phyloP scores from a whole-genome alignment of 1,140 invertebrate genomes.

The Adoxophyes honmai region DNA sequence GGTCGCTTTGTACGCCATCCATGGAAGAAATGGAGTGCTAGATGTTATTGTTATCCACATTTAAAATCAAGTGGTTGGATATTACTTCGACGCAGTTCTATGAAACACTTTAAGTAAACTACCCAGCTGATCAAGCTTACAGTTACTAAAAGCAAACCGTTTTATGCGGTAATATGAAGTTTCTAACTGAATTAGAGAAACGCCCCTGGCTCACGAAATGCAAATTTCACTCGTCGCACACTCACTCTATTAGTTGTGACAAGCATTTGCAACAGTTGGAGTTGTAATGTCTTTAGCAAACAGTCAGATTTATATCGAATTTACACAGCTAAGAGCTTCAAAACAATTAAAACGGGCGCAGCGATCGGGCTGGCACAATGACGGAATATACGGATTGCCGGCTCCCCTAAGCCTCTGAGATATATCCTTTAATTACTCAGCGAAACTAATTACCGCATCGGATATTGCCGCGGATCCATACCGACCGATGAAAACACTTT shows the following conservation, averaged over 20 bases:
- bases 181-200: neutral
- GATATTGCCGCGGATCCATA: conserved; percentile 12
- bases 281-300: too few relatives aligned
- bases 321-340: too few relatives aligned
- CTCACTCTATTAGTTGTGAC: neutral
- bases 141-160: too few relatives aligned
- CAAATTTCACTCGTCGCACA: neutral
- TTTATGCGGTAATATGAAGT: neutral
- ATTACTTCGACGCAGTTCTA: too few relatives aligned
- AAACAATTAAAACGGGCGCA: too few relatives aligned
- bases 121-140: too few relatives aligned
- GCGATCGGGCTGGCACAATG: neutral
- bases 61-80: too few relatives aligned
- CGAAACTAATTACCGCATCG: conserved; percentile 14
- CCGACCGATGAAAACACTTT: conserved; percentile 15
- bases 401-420: conserved; percentile 9
- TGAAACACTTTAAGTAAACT: too few relatives aligned
- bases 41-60: too few relatives aligned
- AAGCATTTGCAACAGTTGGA: neutral
- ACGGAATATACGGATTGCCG: conserved; percentile 4
- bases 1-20: too few relatives aligned
- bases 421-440: conserved; percentile 14
- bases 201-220: neutral
- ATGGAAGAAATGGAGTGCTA: too few relatives aligned
- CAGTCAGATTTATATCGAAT: too few relatives aligned